Evolutionary conservation across 2,113 vertebrate genomes (phyloP), one percentile per base, ranked within the genome.

Genomic region (Chrysochloris asiatica): DNA sequence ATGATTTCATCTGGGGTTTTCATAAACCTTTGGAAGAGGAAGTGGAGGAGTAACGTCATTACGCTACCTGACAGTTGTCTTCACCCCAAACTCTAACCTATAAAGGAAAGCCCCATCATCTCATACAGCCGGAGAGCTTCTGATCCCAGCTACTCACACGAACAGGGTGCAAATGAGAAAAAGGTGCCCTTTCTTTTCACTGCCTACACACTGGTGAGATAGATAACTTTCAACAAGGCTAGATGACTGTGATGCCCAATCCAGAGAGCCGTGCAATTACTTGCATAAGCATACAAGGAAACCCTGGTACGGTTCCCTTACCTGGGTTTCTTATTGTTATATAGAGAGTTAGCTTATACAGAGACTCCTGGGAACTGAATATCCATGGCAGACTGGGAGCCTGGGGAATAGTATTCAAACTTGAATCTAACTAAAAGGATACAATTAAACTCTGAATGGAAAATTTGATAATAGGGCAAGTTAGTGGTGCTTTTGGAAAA

Each of bases 1-100:
- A 99, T 99, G 52, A 99, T 99, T 98, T 99, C 99, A 1, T 99
- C 99, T 0, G 99, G 99, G 56, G 99, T 99, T 96, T 99, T 99
- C 99, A 99, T 99, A 96, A 99, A 99, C 98, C 99, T 99, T 97
- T 36, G 92, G 75, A 85, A 92, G 75, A 83, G 61, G 72, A 89
- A 69, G 93, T 14, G 30, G 81, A 50, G 48, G 52, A 13, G 41
- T 43, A 9, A 63, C 89, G 77, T 56, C 33, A 54, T 73, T 47
- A 65, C 14, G 26, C 9, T 75, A 43, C n/a, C 72, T n/a, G 84
- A 19, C 50, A 76, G 26, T 24, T 11, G 52, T 33, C 61, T 73
- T 28, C 3, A 56, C 13, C 17, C 17, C 21, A 14, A 56, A 65
- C 33, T 52, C 30, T 1, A 48, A 19, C 45, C 41, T 38, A 14